Evolutionary conservation across 2,888 invertebrate species (phyloP).

Genomic region (Pasiphila rectangulata): DNA sequence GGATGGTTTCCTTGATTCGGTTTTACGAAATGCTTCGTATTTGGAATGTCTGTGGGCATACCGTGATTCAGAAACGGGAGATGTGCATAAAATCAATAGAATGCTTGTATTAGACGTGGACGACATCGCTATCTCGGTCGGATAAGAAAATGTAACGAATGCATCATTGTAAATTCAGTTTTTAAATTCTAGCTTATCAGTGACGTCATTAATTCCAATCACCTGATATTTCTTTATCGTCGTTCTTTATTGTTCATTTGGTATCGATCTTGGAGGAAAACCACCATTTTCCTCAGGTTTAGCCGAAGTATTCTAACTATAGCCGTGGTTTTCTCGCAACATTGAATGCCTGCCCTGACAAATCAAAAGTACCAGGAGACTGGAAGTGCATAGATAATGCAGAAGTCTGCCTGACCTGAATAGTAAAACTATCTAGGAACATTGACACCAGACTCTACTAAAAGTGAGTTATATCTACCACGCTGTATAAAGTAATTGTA

Average conservation of each 20-base stretch:
- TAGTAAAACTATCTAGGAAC: too few species aligned
- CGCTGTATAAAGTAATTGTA: too few species aligned
- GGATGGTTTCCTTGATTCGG: slow-evolving; percentile 20
- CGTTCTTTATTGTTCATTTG: too few species aligned
- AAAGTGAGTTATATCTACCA: too few species aligned
- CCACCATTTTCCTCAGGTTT: not conserved
- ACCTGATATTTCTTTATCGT: not conserved
- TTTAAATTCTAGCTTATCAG: not conserved
- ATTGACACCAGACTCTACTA: too few species aligned
- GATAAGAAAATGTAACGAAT: not conserved
- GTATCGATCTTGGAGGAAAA: not conserved
- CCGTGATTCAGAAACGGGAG: slow-evolving; percentile 2
- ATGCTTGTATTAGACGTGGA: not conserved
- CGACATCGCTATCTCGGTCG: not conserved
- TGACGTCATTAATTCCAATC: not conserved
- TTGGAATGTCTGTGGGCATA: not conserved
- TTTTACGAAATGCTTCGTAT: slow-evolving; percentile 1
- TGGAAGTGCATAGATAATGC: slow-evolving; percentile 26
- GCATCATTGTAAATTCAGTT: not conserved
- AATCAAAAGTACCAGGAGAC: slow-evolving; percentile 8
- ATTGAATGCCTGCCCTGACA: not conserved
- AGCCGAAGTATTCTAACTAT: not conserved
- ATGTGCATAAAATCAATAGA: slow-evolving; percentile 2
- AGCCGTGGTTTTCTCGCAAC: not conserved
- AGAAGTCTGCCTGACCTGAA: too few species aligned